These are phyloP conservation scores for Subacronicta megacephala DNA, from an alignment of 2,888 invertebrate species.

Conservation along the genomic window DNA sequence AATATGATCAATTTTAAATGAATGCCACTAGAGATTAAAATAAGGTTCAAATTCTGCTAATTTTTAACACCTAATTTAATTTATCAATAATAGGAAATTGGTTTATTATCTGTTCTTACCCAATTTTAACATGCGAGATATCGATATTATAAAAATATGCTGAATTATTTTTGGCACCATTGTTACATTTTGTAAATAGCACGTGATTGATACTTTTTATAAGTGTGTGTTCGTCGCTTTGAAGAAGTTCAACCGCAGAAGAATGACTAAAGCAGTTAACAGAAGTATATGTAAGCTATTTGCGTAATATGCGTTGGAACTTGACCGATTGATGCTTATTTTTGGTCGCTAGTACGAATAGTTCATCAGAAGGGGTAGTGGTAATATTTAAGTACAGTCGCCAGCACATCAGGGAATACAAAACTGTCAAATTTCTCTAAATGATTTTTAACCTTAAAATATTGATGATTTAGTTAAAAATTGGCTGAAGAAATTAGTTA, in stretches of 20 bases:
- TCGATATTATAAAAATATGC: slow-evolving; percentile 13
- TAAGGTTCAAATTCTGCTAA: slow-evolving; percentile 55
- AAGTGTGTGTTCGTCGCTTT: too few species aligned
- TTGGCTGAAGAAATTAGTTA: too few species aligned
- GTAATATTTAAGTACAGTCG: neutral
- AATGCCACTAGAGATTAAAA: slow-evolving; percentile 51
- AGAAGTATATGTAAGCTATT: too few species aligned
- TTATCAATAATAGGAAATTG: neutral
- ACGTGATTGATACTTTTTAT: neutral
- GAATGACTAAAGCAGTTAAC: too few species aligned
- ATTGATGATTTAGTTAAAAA: too few species aligned
- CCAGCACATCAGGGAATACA: too few species aligned
- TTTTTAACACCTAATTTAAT: slow-evolving; percentile 12
- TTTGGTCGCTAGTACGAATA: too few species aligned
- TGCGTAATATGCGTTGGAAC: too few species aligned
- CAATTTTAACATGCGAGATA: neutral
- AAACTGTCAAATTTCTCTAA: too few species aligned
- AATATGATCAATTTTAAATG: slow-evolving; percentile 43
- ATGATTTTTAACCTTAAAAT: too few species aligned
- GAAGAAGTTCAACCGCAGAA: too few species aligned
- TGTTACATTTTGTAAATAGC: slow-evolving; percentile 6
- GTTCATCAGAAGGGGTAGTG: neutral
- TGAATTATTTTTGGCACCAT: slow-evolving; percentile 37
- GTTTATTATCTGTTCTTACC: slow-evolving; percentile 4
- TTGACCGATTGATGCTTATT: too few species aligned